Conservation (phyloP, 2,888 invertebrate genomes). For the Drosophila rubida region DNA sequence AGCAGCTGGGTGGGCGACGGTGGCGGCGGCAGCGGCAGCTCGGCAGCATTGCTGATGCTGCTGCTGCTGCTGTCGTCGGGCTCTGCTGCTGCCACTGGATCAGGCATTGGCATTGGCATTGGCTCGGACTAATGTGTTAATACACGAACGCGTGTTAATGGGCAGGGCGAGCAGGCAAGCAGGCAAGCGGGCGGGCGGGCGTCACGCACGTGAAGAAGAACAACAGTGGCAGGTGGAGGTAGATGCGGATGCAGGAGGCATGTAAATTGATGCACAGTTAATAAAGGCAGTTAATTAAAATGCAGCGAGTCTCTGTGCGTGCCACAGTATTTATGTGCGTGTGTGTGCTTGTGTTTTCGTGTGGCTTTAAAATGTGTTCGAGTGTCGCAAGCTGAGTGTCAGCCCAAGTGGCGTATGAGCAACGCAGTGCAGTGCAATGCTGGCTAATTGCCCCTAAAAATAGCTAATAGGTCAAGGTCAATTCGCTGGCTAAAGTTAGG, state of each 20-base stretch:
- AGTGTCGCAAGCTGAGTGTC: constrained; percentile 6
- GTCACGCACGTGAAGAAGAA: constrained; percentile 24
- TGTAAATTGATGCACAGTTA: constrained; percentile 55
- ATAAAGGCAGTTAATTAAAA: constrained; percentile 73
- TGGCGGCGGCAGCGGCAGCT: constrained; percentile 83
- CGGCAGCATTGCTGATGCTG: constrained; percentile 51
- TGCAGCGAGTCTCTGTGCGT: constrained; percentile 39
- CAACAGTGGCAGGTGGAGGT: constrained; percentile 10
- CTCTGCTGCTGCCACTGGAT: constrained; percentile 34
- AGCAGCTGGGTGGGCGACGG: constrained; percentile 84
- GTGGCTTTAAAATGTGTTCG: constrained; percentile 33
- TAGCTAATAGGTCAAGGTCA: constrained; percentile 82
- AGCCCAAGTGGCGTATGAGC: constrained; percentile 35
- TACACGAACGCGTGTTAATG: constrained; percentile 54
- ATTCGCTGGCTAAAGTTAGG: constrained; percentile 32
- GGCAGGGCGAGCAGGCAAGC: constrained; percentile 21
- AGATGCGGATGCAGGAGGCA: constrained; percentile 14
- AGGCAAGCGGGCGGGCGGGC: constrained; percentile 1
- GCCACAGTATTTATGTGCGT: constrained; percentile 2
- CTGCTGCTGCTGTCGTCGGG: constrained; percentile 28
- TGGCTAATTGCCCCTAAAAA: constrained; percentile 45
- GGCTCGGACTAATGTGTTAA: constrained; percentile 73
- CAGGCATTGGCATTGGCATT: constrained; percentile 49
- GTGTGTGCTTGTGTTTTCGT: constrained; percentile 16
- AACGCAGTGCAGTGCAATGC: constrained; percentile 10